A percentile compares a stretch with the other conserved stretches of the same genome.
phyloP scores from a whole-genome alignment of 2,797 vertebrate genomes.

The Coccyzus lansbergi region DNA sequence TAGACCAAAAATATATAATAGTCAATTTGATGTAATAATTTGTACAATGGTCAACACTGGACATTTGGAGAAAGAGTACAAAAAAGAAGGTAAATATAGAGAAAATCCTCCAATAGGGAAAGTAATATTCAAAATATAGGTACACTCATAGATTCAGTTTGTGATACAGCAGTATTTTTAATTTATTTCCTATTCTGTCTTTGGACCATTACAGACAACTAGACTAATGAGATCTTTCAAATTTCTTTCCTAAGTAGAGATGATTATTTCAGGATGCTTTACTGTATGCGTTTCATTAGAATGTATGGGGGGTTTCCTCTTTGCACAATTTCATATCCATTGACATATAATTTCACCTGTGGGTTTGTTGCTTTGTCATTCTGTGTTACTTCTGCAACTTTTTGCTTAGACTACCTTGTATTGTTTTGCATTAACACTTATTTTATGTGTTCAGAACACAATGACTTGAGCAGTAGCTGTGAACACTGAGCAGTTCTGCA shows the following conservation, averaged over 20 bases:
- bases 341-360: background rate
- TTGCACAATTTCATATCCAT: background rate
- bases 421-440: background rate
- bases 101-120: background rate
- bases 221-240: background rate
- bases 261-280: background rate
- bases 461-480: background rate
- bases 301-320: background rate
- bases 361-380: background rate
- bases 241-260: background rate
- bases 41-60: background rate
- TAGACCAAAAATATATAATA: background rate
- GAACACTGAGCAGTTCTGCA: conserved; percentile 9
- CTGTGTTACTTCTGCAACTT: background rate
- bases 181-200: background rate
- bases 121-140: background rate
- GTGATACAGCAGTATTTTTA: background rate
- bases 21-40: background rate
- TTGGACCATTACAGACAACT: background rate
- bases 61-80: background rate
- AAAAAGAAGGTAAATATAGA: background rate
- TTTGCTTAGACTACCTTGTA: background rate
- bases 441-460: background rate
- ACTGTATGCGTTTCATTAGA: background rate
- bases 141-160: background rate